phyloP scores from a whole-genome alignment of 2,888 invertebrate species.

The Beris morrisii region DNA sequence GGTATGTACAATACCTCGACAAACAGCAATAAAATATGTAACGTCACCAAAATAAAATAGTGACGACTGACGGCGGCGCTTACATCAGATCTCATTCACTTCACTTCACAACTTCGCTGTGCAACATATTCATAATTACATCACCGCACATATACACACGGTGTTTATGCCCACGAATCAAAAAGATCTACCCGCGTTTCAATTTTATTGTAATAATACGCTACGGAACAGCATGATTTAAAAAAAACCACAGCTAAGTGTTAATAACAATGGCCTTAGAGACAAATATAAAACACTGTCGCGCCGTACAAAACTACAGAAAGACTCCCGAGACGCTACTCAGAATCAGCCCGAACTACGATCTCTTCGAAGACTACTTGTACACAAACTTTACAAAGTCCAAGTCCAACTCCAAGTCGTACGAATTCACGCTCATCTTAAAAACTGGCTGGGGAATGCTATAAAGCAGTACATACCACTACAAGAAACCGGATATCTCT shows the following conservation, averaged over 20 bases:
- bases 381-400: not conserved
- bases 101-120: slow-evolving; percentile 8
- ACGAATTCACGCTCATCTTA: slow-evolving; percentile 17
- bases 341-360: slow-evolving; percentile 9
- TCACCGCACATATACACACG: slow-evolving; percentile 22
- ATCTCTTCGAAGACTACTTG: slow-evolving; percentile 23
- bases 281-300: no score
- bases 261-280: no score
- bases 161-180: no score
- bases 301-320: no score
- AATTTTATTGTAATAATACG: not conserved
- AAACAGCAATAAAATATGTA: slow-evolving; percentile 12
- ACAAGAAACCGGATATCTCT: no score
- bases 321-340: slow-evolving; percentile 27
- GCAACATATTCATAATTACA: slow-evolving; percentile 27
- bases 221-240: not conserved
- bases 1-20: not conserved
- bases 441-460: slow-evolving; percentile 21
- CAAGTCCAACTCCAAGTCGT: not conserved
- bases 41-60: slow-evolving; percentile 22
- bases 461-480: no score
- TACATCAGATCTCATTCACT: slow-evolving; percentile 15
- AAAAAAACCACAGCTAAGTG: no score
- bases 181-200: not conserved
- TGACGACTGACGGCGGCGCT: slow-evolving; percentile 27